A percentile compares a stretch with the other conserved stretches of the same genome.
Evolutionary conservation across 2,888 invertebrate species (phyloP).

Genomic region (Sturmia bella): DNA sequence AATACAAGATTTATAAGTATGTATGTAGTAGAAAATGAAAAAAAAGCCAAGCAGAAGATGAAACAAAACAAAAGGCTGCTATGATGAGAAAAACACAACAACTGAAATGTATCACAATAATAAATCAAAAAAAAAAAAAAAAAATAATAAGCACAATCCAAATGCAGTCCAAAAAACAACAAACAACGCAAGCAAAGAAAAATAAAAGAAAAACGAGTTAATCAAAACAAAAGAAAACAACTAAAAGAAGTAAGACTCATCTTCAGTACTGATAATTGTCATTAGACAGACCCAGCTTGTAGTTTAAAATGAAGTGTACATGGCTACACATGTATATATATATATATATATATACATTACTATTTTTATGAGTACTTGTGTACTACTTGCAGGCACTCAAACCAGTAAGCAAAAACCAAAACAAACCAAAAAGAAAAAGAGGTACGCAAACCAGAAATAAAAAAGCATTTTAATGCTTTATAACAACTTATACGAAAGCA

Average conservation of each 20-base stretch:
- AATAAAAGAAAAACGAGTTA: conserved; percentile 17
- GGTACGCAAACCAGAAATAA: background rate
- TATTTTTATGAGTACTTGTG: background rate
- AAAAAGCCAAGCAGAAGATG: conserved; percentile 24
- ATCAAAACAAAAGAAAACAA: conserved; percentile 41
- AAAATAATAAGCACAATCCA: conserved; percentile 18
- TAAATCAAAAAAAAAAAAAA: conserved; percentile 57
- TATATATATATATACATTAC: background rate
- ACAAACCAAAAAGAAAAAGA: background rate
- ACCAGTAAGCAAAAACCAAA: background rate
- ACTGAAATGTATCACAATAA: conserved; percentile 60
- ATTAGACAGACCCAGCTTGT: conserved; percentile 34
- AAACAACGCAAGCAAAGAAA: background rate
- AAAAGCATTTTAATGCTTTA: conserved; percentile 42
- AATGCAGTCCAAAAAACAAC: conserved; percentile 34
- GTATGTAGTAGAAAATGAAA: background rate
- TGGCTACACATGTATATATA: background rate
- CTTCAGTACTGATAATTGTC: conserved; percentile 56
- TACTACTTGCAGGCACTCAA: background rate
- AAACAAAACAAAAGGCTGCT: conserved; percentile 26
- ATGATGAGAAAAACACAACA: conserved; percentile 35
- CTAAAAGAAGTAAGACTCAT: conserved; percentile 48
- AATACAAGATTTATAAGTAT: background rate
- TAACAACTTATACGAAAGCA: conserved; percentile 38
- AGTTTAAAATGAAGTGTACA: too few relatives aligned